Conservation (phyloP, 1,140 invertebrate species). For the Chironomus striatipennis region DNA sequence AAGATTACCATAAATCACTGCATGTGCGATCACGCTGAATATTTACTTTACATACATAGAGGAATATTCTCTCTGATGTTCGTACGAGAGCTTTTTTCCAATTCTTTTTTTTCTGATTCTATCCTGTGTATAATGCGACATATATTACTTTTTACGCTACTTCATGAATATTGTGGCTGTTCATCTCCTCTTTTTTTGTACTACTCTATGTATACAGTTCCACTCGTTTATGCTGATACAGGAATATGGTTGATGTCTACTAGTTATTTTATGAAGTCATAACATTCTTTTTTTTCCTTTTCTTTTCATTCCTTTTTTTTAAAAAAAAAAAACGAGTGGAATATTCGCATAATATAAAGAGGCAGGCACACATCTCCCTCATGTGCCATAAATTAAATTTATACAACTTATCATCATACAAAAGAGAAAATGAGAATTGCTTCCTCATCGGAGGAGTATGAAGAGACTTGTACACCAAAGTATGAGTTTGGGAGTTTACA, state of each 20-base stretch:
- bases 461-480: too few species aligned
- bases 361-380: neutral
- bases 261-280: conserved; percentile 14
- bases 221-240: neutral
- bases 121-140: neutral
- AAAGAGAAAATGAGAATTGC: neutral
- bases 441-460: too few species aligned
- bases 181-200: neutral
- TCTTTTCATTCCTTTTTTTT: neutral
- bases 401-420: neutral
- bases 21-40: neutral
- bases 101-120: neutral
- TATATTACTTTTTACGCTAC: neutral
- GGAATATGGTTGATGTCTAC: neutral
- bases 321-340: too few species aligned
- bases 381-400: conserved; percentile 14
- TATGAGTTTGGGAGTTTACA: too few species aligned
- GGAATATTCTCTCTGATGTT: too few species aligned
- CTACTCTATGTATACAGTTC: neutral
- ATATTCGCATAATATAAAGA: too few species aligned
- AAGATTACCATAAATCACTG: conserved; percentile 23
- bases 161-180: too few species aligned
- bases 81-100: too few species aligned
- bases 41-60: neutral
- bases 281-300: conserved; percentile 2